phyloP scores from a whole-genome alignment of 2,113 vertebrate genomes.

The Ptyas mucosa region DNA sequence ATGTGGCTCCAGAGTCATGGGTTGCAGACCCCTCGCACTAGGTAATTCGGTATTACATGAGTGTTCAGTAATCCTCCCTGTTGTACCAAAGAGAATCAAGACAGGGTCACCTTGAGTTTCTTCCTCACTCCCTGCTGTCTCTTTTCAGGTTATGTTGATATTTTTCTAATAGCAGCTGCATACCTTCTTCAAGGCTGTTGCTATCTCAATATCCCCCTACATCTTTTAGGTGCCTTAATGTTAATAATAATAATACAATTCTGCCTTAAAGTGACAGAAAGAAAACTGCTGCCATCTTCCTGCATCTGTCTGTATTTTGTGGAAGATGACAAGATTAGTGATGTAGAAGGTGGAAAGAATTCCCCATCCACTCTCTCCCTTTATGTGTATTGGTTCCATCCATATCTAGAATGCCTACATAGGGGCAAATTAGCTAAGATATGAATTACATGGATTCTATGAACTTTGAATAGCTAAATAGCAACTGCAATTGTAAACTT shows the following conservation, averaged over 20 bases:
- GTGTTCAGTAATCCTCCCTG: background rate
- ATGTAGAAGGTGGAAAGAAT: background rate
- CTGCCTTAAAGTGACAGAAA: background rate
- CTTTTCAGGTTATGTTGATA: background rate
- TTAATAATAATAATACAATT: background rate
- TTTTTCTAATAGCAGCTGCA: background rate
- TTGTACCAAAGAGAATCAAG: background rate
- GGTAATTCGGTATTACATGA: background rate
- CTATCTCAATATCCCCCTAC: background rate
- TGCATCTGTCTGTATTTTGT: background rate
- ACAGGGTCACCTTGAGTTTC: background rate
- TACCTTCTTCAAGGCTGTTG: background rate
- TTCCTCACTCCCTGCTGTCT: background rate
- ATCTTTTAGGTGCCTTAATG: background rate
- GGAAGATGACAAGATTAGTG: too few relatives aligned
- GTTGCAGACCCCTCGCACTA: too few relatives aligned
- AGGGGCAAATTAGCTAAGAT: background rate
- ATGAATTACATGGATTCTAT: background rate
- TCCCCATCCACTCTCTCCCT: background rate
- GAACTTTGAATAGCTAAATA: background rate
- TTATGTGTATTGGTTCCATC: background rate
- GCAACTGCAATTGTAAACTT: background rate
- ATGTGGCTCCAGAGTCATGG: too few relatives aligned
- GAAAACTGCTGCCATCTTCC: background rate
- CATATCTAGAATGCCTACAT: background rate